Base-by-base conservation (phyloP, 2,888 invertebrate genomes). In the Blastobasis lacticolella region DNA sequence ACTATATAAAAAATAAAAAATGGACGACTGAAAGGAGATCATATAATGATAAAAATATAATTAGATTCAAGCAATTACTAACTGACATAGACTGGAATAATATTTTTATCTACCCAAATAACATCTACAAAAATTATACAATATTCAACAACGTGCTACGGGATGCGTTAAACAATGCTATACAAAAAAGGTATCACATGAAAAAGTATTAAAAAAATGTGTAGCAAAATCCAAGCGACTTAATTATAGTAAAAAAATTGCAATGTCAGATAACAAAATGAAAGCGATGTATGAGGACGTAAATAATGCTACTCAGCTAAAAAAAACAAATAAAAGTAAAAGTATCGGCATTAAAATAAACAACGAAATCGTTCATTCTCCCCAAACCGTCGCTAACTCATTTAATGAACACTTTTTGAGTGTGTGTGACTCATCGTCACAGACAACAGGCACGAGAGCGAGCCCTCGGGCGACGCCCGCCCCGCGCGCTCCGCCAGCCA, bases 281-380 rank as follows among this genome's bases (percentile, higher is more conserved):
- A 55, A 54, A 51, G 36, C 54, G 5, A 56, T 54, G 54, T 58
- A 56, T 56, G n/a, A 49, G n/a, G 44, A 56, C 4, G 50, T 56
- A 36, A 56, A 54, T 0, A 48, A 54, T 43, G 10, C 37, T 8
- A 54, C 49, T 7, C 53, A 56, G 44, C 55, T 55, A 52, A 46
- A 41, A 43, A 10, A 5, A 3, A 37, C 10, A 37, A 52, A 43
- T 46, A 10, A 9, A 5, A 48, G 49, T 45, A 0, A 41, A 48
- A 54, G 55, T 38, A 54, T 55, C 10, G 36, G 48, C 45, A 6
- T 54, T 23, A 46, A 46, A 45, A 45, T 49, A 40, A 40, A 56
- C 36, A 46, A 49, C 10, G 5, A 36, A 46, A 4, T 46, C 37
- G 46, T 10, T 10, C 42, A 49, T 9, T 49, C 51, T 36, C 57